Evolutionary conservation across 1,140 invertebrate genomes (phyloP).

Genomic region (Antheraea mylitta): DNA sequence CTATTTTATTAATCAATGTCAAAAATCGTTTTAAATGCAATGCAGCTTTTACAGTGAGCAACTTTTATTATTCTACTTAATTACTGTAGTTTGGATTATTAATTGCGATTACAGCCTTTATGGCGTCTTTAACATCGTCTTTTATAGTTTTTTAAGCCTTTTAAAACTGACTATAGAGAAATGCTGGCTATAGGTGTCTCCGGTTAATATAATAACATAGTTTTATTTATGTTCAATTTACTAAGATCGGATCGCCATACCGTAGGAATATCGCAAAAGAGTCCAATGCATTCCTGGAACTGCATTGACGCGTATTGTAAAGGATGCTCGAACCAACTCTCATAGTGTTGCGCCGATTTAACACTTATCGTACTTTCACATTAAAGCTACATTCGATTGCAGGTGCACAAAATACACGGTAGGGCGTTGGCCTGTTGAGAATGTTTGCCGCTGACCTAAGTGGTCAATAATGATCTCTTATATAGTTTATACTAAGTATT

Average conservation of each 20-base stretch:
- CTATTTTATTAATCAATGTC: too few relatives aligned
- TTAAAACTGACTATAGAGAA: too few relatives aligned
- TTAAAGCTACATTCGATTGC: slow-evolving; percentile 33
- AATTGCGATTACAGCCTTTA: too few relatives aligned
- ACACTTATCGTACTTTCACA: slow-evolving; percentile 25
- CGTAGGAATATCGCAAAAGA: slow-evolving; percentile 66
- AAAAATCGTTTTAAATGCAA: too few relatives aligned
- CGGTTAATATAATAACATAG: too few relatives aligned
- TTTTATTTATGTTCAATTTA: too few relatives aligned
- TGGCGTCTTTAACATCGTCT: too few relatives aligned
- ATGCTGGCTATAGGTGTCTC: too few relatives aligned
- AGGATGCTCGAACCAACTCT: slow-evolving; percentile 43
- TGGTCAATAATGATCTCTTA: slow-evolving; percentile 74
- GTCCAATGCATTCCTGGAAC: slow-evolving; percentile 71
- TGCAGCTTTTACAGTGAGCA: too few relatives aligned
- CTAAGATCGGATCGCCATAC: slow-evolving; percentile 34
- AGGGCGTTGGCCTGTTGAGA: slow-evolving; percentile 70
- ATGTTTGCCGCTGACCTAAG: slow-evolving; percentile 73
- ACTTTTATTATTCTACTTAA: too few relatives aligned
- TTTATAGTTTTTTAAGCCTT: too few relatives aligned
- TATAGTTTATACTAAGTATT: slow-evolving; percentile 55
- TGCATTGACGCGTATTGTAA: slow-evolving; percentile 63
- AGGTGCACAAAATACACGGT: slow-evolving; percentile 38
- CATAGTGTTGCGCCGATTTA: slow-evolving; percentile 31
- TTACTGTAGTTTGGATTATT: too few relatives aligned